Conservation (phyloP, 2,797 vertebrate genomes). For the Sebastes vulpes region DNA sequence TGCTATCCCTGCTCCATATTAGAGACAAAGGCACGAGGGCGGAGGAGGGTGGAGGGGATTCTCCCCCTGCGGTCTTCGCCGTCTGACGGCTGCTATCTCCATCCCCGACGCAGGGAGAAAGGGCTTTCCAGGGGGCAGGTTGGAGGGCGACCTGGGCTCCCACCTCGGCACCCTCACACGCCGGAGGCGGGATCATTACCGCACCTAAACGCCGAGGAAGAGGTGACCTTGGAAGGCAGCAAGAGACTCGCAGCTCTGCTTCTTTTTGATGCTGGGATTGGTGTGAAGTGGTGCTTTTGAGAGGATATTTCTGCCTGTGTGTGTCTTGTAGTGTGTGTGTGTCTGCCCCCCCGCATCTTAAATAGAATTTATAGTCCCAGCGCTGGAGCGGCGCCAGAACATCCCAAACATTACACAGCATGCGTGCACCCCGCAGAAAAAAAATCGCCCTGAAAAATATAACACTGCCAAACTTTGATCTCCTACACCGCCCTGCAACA, state of each 20-base stretch:
- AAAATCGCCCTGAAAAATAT: conserved; percentile 62
- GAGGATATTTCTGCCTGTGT: conserved; percentile 8
- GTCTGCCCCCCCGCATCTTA: conserved; percentile 14
- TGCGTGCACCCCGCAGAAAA: conserved; percentile 28
- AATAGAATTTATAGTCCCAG: conserved; percentile 48
- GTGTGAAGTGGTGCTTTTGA: neutral
- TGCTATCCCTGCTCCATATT: conserved; percentile 59
- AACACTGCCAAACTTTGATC: conserved; percentile 62
- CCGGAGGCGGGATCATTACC: conserved; percentile 38
- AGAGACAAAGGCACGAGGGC: conserved; percentile 67
- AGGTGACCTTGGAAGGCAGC: conserved; percentile 67
- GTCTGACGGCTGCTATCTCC: conserved; percentile 29
- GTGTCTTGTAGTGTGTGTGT: neutral
- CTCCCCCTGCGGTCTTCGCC: conserved; percentile 36
- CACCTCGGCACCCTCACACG: neutral
- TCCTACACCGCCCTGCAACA: conserved; percentile 36
- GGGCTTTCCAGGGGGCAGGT: conserved; percentile 7
- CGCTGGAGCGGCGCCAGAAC: conserved; percentile 31
- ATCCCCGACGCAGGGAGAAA: neutral
- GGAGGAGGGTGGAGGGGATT: conserved; percentile 40
- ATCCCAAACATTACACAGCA: conserved; percentile 50
- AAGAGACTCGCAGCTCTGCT: neutral
- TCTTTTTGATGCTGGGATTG: conserved; percentile 8
- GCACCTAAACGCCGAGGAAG: conserved; percentile 14
- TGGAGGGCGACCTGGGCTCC: conserved; percentile 16